Conservation (phyloP, 2,888 invertebrate genomes). For the Myathropa florea region DNA sequence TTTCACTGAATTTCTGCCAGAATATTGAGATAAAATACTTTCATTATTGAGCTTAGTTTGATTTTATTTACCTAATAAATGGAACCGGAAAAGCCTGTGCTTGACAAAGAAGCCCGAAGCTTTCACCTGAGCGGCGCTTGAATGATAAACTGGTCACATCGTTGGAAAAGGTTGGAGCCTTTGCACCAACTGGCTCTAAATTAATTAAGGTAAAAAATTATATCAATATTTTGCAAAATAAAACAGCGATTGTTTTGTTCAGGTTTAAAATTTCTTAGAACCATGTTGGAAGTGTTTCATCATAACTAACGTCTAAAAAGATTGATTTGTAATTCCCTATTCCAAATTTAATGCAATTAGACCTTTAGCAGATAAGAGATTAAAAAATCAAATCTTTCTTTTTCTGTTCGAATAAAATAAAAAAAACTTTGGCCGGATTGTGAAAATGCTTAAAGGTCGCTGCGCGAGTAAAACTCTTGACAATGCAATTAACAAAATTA, state of each 20-base stretch:
- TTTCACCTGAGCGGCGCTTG: slow-evolving; percentile 82
- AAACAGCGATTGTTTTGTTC: no score
- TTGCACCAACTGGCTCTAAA: slow-evolving; percentile 83
- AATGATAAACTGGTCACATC: slow-evolving; percentile 80
- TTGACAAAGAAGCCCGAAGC: slow-evolving; percentile 83
- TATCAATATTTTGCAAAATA: background rate
- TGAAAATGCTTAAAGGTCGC: no score
- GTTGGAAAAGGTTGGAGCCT: slow-evolving; percentile 83
- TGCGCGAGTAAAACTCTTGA: no score
- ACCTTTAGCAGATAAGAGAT: no score
- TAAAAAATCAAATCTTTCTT: no score
- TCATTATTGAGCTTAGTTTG: background rate
- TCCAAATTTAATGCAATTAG: no score
- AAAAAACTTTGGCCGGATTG: no score
- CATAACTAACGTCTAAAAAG: no score
- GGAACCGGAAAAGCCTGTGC: slow-evolving; percentile 85
- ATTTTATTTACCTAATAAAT: slow-evolving; percentile 55
- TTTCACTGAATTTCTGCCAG: slow-evolving; percentile 10
- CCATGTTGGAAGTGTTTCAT: slow-evolving; percentile 72
- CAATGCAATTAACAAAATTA: no score
- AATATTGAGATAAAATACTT: slow-evolving; percentile 17
- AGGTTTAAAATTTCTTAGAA: slow-evolving; percentile 41
- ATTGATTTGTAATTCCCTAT: no score
- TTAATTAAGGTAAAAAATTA: background rate
- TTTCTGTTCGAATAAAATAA: no score